Evolutionary conservation across 92 coral and sea anemone genomes (phyloP).

Genomic region (Virgularia gustaviana): DNA sequence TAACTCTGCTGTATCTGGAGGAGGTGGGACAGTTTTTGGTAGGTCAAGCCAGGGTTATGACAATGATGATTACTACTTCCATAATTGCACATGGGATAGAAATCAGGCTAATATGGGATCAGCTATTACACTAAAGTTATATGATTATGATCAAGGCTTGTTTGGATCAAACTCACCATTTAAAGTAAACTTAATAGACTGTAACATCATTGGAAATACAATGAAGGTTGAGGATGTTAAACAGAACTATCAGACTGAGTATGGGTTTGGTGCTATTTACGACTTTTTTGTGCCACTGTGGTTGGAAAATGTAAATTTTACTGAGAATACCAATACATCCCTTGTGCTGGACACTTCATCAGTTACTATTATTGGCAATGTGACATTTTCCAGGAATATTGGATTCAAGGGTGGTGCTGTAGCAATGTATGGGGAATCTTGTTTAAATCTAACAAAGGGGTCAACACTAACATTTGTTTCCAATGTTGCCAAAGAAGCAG

Average conservation of each 20-base stretch:
- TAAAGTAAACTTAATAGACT: slow-evolving; percentile 11
- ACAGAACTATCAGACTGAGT: neutral
- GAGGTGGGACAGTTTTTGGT: slow-evolving; percentile 66
- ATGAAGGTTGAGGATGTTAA: no score
- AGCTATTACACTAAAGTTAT: slow-evolving; percentile 40
- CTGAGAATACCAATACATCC: slow-evolving; percentile 63
- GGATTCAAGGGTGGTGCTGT: slow-evolving; percentile 83
- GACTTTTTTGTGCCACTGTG: slow-evolving; percentile 34
- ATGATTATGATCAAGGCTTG: slow-evolving; percentile 37
- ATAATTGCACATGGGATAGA: slow-evolving; percentile 39
- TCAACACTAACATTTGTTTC: slow-evolving; percentile 56
- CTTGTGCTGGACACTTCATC: slow-evolving; percentile 70
- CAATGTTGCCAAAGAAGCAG: slow-evolving; percentile 61
- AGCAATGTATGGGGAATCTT: slow-evolving; percentile 84
- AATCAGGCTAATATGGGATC: slow-evolving; percentile 43
- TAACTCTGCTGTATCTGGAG: slow-evolving; percentile 63
- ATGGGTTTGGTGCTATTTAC: slow-evolving; percentile 27
- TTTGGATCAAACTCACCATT: slow-evolving; percentile 38
- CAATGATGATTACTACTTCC: slow-evolving; percentile 31
- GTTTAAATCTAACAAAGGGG: slow-evolving; percentile 47
- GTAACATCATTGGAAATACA: slow-evolving; percentile 9
- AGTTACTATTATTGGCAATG: slow-evolving; percentile 49
- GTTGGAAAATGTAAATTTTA: slow-evolving; percentile 31
- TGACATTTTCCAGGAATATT: slow-evolving; percentile 52
- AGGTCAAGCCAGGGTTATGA: slow-evolving; percentile 20